Conservation (phyloP, 2,113 vertebrate species). For the Accipiter virgatus region DNA sequence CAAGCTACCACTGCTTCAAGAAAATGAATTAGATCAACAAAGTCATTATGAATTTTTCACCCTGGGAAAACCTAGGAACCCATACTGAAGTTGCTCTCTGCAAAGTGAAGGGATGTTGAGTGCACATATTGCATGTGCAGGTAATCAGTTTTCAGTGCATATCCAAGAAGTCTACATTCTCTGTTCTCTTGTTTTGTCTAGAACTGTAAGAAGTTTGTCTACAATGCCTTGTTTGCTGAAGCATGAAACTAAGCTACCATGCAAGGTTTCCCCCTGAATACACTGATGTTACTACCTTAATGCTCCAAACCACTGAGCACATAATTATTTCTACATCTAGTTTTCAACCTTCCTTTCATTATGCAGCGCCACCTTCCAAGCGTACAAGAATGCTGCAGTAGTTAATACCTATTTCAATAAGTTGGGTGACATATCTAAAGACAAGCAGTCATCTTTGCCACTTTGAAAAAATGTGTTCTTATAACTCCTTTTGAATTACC, state of each 20-base stretch:
- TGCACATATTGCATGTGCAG: background rate
- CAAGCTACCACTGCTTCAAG: background rate
- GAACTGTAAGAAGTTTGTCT: background rate
- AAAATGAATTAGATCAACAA: background rate
- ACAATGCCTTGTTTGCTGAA: background rate
- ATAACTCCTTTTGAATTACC: background rate
- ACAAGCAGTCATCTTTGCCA: background rate
- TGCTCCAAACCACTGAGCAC: background rate
- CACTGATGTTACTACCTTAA: background rate
- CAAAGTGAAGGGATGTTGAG: background rate
- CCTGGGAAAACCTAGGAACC: background rate
- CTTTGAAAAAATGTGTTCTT: background rate
- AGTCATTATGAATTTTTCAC: background rate
- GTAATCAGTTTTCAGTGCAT: background rate
- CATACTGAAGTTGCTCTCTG: background rate
- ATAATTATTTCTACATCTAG: background rate
- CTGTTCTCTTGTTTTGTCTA: background rate
- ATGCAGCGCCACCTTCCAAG: background rate
- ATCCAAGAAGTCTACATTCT: background rate
- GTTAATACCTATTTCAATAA: background rate
- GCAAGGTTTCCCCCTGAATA: background rate
- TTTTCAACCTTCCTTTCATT: background rate
- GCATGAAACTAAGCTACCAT: background rate
- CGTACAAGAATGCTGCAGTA: background rate
- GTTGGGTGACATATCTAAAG: background rate